These are phyloP conservation scores for Papilio glaucus DNA, from an alignment of 1,140 invertebrate species.

Conservation along the genomic window DNA sequence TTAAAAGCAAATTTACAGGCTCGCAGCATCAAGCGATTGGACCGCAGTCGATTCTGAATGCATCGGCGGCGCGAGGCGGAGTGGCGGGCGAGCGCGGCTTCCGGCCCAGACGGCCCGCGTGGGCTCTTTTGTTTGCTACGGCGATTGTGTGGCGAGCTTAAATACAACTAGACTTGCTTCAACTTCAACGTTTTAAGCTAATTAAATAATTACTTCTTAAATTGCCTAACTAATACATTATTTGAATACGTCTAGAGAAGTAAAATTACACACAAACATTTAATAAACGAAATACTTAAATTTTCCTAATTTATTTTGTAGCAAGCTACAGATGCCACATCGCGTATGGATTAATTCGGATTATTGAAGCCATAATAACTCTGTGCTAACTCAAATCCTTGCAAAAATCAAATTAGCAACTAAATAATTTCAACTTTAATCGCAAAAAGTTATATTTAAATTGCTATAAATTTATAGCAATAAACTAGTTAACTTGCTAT, in stretches of 20 bases:
- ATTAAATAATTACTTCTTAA: not conserved
- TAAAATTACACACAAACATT: too few relatives aligned
- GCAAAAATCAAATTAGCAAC: not conserved
- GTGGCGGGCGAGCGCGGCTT: not conserved
- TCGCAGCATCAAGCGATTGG: conserved; percentile 2
- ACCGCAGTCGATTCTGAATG: conserved; percentile 4
- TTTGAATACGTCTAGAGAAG: too few relatives aligned
- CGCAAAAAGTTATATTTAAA: too few relatives aligned
- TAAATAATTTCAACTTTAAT: too few relatives aligned
- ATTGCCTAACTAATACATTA: not conserved
- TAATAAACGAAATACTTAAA: too few relatives aligned
- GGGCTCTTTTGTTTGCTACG: conserved; percentile 9
- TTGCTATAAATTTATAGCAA: too few relatives aligned
- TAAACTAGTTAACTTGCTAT: too few relatives aligned
- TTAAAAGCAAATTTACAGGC: not conserved
- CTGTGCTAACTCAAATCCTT: not conserved
- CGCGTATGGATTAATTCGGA: not conserved
- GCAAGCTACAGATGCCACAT: too few relatives aligned
- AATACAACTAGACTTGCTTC: conserved; percentile 2
- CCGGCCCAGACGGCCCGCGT: not conserved
- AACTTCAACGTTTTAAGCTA: not conserved
- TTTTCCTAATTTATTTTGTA: too few relatives aligned
- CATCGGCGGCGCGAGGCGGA: not conserved
- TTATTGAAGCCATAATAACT: not conserved
- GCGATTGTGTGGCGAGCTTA: not conserved